Conservation (phyloP, 2,888 invertebrate species). For the Thecocarcelia acutangulata region DNA sequence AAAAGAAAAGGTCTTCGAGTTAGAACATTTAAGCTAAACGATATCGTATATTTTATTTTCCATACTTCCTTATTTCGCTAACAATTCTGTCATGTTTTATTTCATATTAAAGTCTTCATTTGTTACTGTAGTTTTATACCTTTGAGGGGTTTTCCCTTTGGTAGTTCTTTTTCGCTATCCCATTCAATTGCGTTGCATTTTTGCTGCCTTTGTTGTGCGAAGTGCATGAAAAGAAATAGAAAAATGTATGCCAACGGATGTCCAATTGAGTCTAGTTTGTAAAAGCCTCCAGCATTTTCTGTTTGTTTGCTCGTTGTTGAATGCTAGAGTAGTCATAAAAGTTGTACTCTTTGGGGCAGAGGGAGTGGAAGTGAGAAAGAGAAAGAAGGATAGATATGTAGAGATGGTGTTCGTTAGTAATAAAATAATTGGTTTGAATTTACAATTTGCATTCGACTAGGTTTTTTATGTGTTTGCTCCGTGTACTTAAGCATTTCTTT, state of each 20-base stretch:
- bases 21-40: conserved; percentile 22
- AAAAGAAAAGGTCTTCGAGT: background rate
- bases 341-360: background rate
- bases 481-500: background rate
- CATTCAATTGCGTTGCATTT: conserved; percentile 18
- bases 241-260: conserved; percentile 66
- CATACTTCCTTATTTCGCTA: conserved; percentile 27
- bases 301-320: conserved; percentile 47
- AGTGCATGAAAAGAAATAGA: conserved; percentile 39
- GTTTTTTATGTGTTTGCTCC: conserved; percentile 6
- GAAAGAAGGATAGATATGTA: background rate
- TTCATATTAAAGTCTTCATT: conserved; percentile 22
- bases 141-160: conserved; percentile 33
- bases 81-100: background rate
- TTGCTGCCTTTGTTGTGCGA: conserved; percentile 42
- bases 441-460: conserved; percentile 1
- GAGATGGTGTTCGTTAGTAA: conserved; percentile 8
- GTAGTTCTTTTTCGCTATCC: conserved; percentile 24
- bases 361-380: background rate
- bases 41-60: conserved; percentile 45
- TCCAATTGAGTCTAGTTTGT: conserved; percentile 69
- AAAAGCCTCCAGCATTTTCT: conserved; percentile 48
- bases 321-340: conserved; percentile 30
- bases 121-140: conserved; percentile 50
- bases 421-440: conserved; percentile 20